These are phyloP conservation scores for Hydractinia echinata DNA, from an alignment of 30 jellyfish, hydroid and myxozoan species.

Conservation along the genomic window DNA sequence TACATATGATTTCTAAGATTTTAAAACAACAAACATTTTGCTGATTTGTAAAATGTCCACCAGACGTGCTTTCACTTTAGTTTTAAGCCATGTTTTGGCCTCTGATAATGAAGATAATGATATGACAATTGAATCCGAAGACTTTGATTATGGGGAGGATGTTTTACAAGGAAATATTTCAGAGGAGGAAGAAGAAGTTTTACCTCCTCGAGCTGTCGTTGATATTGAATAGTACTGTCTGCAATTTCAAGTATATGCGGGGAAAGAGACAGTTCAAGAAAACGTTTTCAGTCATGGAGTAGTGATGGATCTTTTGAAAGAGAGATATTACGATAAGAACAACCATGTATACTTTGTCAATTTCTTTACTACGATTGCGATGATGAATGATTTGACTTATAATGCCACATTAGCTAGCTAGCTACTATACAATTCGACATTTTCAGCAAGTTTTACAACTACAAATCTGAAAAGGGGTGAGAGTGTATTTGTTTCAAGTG, in stretches of 20 bases:
- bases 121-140: neutral
- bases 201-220: neutral
- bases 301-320: conserved; percentile 8
- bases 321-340: conserved; percentile 1
- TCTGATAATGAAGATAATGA: conserved; percentile 3
- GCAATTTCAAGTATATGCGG: conserved; percentile 3
- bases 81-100: conserved; percentile 9
- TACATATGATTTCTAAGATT: neutral
- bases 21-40: neutral
- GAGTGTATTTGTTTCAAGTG: conserved; percentile 6
- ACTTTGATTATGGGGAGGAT: neutral
- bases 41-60: too few species aligned
- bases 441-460: conserved; percentile 14
- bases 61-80: neutral
- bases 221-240: conserved; percentile 9
- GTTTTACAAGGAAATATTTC: neutral
- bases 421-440: conserved; percentile 19
- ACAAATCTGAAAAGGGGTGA: conserved; percentile 25
- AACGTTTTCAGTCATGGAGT: conserved; percentile 1
- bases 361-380: conserved; percentile 20
- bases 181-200: conserved; percentile 8
- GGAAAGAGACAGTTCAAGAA: conserved; percentile 9
- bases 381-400: conserved; percentile 8
- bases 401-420: conserved; percentile 11
- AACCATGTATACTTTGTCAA: conserved; percentile 29